Evolutionary conservation across 2,797 vertebrate genomes (phyloP), one percentile per base, ranked within the genome.

Genomic region (Chaenodraco wilsoni): DNA sequence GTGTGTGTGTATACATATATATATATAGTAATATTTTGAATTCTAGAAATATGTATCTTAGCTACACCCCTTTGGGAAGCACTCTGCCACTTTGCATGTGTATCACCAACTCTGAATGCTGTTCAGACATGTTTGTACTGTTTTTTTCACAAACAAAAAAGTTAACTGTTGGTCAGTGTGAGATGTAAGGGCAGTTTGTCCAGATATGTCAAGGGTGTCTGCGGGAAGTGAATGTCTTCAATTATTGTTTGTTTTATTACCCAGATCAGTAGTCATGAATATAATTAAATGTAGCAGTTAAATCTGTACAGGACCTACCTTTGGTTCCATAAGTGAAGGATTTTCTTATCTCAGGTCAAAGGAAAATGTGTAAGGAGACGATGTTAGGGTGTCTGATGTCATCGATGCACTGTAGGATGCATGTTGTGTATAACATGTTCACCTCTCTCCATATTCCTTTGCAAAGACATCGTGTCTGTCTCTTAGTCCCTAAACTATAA

Each of bases 1-100:
- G 3, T 27, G 23, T 27, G 23, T 27, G 3, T 27, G 3, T 27
- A 3, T 3, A 3, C 0, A 65, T 49, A 37, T 9, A 62, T 49
- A 31, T 9, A 65, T 13, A 62, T 10, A 16, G 40, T 52, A 54
- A 68, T 58, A 55, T 65, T 59, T 51, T 48, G 15, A 63, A 48
- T 58, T 48, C 61, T 44, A 49, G 4, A 73, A 64, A 70, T 62
- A 54, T 65, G 33, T 78, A 63, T 61, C 19, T 49, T 52, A 56
- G 51, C 13, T 21, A 52, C 7, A 49, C 40, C 37, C 43, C 3
- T 64, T 66, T 17, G 43, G 59, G 65, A 81, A 79, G 87, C 81
- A 83, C 79, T 87, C 63, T 67, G 64, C 87, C 82, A 90, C 85
- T 89, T 87, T 84, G 90, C 86, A 89, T 88, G 88, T 80, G 74